Conservation (phyloP, 2,113 vertebrate species). For the Heterotis niloticus region DNA sequence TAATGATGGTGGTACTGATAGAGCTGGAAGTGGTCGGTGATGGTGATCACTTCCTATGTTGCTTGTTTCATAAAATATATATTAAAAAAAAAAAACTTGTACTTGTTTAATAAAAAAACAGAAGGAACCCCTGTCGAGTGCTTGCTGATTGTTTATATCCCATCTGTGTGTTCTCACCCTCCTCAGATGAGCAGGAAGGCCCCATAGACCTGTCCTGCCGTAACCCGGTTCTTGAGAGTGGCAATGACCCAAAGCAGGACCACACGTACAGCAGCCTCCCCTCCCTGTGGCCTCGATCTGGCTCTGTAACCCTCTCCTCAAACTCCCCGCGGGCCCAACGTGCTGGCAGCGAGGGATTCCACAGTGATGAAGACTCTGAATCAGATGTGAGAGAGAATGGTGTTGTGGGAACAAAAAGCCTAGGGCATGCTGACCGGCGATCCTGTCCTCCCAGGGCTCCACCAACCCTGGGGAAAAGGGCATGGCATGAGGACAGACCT, state of each 20-base stretch:
- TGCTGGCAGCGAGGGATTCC: slow-evolving; percentile 86
- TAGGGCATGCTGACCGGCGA: slow-evolving; percentile 37
- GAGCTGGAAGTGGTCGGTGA: too few species aligned
- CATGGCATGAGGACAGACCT: slow-evolving; percentile 67
- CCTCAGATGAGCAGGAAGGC: slow-evolving; percentile 61
- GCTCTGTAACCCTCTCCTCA: slow-evolving; percentile 66
- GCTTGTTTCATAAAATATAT: too few species aligned
- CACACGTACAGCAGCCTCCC: slow-evolving; percentile 94
- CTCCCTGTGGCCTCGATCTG: slow-evolving; percentile 80
- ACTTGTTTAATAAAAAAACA: too few species aligned
- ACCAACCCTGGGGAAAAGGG: slow-evolving; percentile 60
- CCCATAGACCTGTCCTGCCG: slow-evolving; percentile 70
- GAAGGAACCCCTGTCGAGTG: too few species aligned
- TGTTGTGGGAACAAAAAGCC: slow-evolving; percentile 46
- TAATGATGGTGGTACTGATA: too few species aligned
- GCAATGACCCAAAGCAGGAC: slow-evolving; percentile 87
- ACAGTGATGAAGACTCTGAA: slow-evolving; percentile 84
- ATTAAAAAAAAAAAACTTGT: too few species aligned
- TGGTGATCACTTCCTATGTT: too few species aligned
- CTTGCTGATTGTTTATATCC: too few species aligned
- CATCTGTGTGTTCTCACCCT: not conserved
- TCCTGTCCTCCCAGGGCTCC: slow-evolving; percentile 59
- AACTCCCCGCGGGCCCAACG: slow-evolving; percentile 70
- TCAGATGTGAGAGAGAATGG: slow-evolving; percentile 70
- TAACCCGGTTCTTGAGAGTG: slow-evolving; percentile 63